phyloP scores from a whole-genome alignment of 2,113 vertebrate species.

The Dipodomys spectabilis region DNA sequence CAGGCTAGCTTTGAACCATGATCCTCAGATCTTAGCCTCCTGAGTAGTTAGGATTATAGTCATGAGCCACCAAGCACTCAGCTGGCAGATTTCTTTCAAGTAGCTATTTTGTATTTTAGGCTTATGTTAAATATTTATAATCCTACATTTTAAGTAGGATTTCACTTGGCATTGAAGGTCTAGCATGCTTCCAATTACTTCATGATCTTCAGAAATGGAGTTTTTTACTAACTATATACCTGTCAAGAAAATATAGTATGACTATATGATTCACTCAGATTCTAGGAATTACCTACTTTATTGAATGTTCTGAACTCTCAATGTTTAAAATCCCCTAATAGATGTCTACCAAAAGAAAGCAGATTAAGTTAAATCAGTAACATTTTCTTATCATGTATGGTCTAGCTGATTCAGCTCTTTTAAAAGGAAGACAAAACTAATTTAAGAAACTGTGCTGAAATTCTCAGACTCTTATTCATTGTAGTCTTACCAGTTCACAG shows the following conservation, averaged over 20 bases:
- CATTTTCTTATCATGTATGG: neutral
- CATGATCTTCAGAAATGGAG: constrained; percentile 11
- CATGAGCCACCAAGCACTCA: too few species aligned
- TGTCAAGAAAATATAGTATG: neutral
- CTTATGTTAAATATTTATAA: constrained; percentile 12
- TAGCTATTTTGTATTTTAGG: neutral
- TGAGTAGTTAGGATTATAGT: too few species aligned
- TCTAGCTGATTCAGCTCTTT: neutral
- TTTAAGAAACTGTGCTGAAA: constrained; percentile 22
- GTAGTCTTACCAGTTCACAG: neutral
- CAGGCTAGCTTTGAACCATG: too few species aligned
- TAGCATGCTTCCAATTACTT: neutral
- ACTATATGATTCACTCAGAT: constrained; percentile 1
- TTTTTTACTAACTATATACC: neutral
- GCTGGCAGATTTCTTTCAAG: neutral
- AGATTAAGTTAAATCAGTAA: constrained; percentile 1
- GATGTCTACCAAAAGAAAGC: neutral
- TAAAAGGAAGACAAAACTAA: constrained; percentile 3
- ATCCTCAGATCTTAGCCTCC: too few species aligned
- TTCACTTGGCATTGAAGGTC: constrained; percentile 2
- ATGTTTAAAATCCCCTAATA: neutral
- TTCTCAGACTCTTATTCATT: neutral
- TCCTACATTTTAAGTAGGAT: neutral
- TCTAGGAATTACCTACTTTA: constrained; percentile 30
- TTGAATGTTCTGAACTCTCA: neutral